A percentile compares a stretch with the other conserved stretches of the same genome.
Conservation (phyloP, 2,888 invertebrate species). For the Conops quadrifasciatus region DNA sequence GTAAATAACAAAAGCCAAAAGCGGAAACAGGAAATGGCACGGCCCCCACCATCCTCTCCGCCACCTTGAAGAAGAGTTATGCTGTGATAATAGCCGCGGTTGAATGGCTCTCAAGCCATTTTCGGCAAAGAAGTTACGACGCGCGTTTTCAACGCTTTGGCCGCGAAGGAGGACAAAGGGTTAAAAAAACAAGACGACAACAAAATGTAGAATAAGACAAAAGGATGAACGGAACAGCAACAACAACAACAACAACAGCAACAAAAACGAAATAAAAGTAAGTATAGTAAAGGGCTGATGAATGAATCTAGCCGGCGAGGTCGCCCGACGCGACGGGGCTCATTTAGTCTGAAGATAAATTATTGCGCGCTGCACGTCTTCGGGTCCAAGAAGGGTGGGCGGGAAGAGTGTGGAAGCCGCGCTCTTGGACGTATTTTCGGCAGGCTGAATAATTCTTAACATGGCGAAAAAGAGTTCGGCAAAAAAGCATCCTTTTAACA, state of each 20-base stretch:
- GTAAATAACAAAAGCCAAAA: constrained; percentile 28
- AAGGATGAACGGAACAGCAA: neutral
- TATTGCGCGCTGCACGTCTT: too few relatives aligned
- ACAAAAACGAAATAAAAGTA: neutral
- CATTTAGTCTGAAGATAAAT: constrained; percentile 45
- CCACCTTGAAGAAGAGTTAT: constrained; percentile 26
- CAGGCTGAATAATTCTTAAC: too few relatives aligned
- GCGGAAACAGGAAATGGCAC: constrained; percentile 35
- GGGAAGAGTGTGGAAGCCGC: too few relatives aligned
- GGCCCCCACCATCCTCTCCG: neutral
- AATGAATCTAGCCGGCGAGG: constrained; percentile 36
- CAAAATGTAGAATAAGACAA: neutral
- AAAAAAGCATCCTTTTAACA: too few relatives aligned
- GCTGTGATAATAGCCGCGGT: constrained; percentile 54
- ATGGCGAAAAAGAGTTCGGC: too few relatives aligned
- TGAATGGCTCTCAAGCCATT: constrained; percentile 57
- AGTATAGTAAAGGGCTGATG: neutral
- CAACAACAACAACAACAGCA: constrained; percentile 1
- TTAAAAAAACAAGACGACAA: neutral
- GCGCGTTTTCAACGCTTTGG: neutral
- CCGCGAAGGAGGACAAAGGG: constrained; percentile 2
- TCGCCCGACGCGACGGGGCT: too few relatives aligned
- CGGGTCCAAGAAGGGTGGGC: too few relatives aligned
- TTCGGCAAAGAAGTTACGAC: constrained; percentile 20
- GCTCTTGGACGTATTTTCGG: too few relatives aligned